Evolutionary conservation across 2,888 invertebrate species (phyloP), one percentile per base, ranked within the genome.

Genomic region (Proisotoma minuta): DNA sequence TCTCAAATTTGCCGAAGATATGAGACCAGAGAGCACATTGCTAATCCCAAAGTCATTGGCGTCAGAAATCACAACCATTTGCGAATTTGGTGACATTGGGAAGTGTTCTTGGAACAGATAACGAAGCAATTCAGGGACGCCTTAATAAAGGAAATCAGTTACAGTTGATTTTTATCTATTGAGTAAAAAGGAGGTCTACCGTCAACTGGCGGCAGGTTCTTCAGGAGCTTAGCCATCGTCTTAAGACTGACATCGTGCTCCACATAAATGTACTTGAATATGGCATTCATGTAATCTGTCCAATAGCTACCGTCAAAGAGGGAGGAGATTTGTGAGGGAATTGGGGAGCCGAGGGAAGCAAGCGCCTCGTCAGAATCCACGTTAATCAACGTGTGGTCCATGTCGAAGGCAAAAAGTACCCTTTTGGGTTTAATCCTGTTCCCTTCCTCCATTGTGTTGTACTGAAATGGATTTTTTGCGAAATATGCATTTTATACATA

Each of bases 341-440:
- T 2, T 2, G 18, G 3, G 3, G 22, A 26, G 3, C 3, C 77
- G 57, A 89, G 76, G 60, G 84, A 81, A 12, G 83, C 79, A 2
- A 85, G 82, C 34, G 85, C 84, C 2, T 83, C 81, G 75, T 90
- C 90, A 28, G 86, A 85, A 77, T 90, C 90, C 56, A 83, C 85
- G 68, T 87, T 83, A n/a, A 87, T 82, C 20, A 91, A 81, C 2
- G 90, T 89, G 73, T 88, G 85, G 76, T 91, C 90, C 77, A 90
- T 90, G 77, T 91, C 90, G 75, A 90, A 87, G 2, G 84, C 88
- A 48, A 67, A 70, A 20, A 71, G 50, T 40, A 10, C n/a, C 52
- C n/a, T n/a, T n/a, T n/a, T n/a, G n/a, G n/a, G n/a, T n/a, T n/a
- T n/a, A n/a, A n/a, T n/a, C n/a, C n/a, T n/a, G n/a, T n/a, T n/a